Conservation (phyloP, 2,797 vertebrate genomes). For the Xenentodon cancila region DNA sequence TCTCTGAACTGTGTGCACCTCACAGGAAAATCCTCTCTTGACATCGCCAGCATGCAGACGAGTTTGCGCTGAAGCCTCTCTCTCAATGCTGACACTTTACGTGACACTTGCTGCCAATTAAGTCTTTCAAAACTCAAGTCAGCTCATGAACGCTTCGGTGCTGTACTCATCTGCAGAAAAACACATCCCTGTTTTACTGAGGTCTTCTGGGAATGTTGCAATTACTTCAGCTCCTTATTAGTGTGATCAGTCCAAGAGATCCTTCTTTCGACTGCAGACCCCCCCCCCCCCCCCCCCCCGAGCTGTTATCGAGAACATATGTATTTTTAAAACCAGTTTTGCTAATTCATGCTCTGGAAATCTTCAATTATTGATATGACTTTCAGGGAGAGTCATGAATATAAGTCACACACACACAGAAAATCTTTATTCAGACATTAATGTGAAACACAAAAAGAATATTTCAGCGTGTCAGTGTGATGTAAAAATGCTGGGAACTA, state of each 20-base stretch:
- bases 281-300: slow-evolving; percentile 6
- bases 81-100: slow-evolving; percentile 55
- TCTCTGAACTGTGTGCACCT: slow-evolving; percentile 45
- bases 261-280: slow-evolving; percentile 16
- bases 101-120: slow-evolving; percentile 63
- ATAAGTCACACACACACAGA: slow-evolving; percentile 33
- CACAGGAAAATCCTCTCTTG: slow-evolving; percentile 31
- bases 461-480: slow-evolving; percentile 42
- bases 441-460: slow-evolving; percentile 66
- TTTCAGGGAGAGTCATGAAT: slow-evolving; percentile 44
- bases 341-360: slow-evolving; percentile 63
- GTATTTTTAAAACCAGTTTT: slow-evolving; percentile 66
- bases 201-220: slow-evolving; percentile 36
- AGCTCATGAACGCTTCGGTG: slow-evolving; percentile 29
- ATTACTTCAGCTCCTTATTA: slow-evolving; percentile 46
- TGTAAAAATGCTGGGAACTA: slow-evolving; percentile 29
- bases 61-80: slow-evolving; percentile 44
- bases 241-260: slow-evolving; percentile 39
- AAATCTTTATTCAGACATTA: slow-evolving; percentile 39
- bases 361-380: slow-evolving; percentile 64
- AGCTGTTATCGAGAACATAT: slow-evolving; percentile 47
- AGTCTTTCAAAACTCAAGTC: slow-evolving; percentile 40
- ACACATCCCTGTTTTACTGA: slow-evolving; percentile 18
- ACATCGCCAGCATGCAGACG: slow-evolving; percentile 36
- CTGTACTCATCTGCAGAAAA: slow-evolving; percentile 19